phyloP scores from a whole-genome alignment of 2,113 vertebrate genomes.

The Callorhinus ursinus region DNA sequence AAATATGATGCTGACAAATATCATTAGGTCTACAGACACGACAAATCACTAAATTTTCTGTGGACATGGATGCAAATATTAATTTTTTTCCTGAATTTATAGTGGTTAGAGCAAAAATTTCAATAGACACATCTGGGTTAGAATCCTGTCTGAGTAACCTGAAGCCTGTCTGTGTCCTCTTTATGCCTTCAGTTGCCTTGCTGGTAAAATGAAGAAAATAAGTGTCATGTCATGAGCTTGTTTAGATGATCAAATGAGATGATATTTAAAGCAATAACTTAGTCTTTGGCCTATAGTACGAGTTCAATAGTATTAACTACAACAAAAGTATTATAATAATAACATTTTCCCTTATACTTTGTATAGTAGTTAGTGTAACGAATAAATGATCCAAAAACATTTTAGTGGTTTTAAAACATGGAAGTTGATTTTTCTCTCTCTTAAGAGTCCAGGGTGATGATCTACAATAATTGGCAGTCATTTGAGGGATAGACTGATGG shows the following conservation, averaged over 20 bases:
- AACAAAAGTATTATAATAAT: neutral
- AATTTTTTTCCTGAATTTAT: neutral
- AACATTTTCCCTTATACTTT: neutral
- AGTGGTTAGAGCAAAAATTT: neutral
- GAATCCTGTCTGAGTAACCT: neutral
- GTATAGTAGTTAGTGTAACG: neutral
- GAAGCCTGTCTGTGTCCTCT: neutral
- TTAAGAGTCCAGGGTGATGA: neutral
- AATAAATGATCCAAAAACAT: neutral
- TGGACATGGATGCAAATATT: neutral
- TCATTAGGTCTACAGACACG: neutral
- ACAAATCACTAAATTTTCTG: neutral
- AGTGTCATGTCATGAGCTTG: neutral
- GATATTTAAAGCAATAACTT: neutral
- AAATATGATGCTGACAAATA: neutral
- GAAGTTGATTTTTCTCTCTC: neutral
- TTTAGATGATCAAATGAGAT: neutral
- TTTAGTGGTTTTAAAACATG: neutral
- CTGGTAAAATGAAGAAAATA: neutral
- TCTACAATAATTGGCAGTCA: neutral
- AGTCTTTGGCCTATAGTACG: neutral
- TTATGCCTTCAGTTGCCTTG: neutral
- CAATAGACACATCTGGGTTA: neutral
- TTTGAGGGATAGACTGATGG: neutral
- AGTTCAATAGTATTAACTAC: neutral